Conservation (phyloP, 2,888 invertebrate genomes). For the Anorthoa munda region DNA sequence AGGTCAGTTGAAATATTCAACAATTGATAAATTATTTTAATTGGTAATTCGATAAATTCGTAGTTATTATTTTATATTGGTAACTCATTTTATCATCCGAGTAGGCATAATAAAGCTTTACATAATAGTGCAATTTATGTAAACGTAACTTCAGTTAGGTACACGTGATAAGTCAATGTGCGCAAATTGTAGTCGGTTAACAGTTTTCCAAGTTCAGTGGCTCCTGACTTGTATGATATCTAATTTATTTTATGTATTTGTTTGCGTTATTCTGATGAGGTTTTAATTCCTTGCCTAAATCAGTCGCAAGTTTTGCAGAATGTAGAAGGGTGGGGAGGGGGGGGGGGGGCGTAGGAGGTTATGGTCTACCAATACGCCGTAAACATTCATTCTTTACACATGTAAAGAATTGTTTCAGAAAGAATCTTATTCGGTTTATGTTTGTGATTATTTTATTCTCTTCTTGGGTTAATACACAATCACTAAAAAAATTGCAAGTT, state of each 20-base stretch:
- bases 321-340: too few relatives aligned
- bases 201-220: slow-evolving; percentile 35
- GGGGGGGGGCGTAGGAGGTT: too few relatives aligned
- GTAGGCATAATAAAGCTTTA: slow-evolving; percentile 19
- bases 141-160: background rate
- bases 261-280: background rate
- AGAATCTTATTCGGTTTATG: too few relatives aligned
- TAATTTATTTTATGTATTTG: background rate
- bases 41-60: slow-evolving; percentile 43
- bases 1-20: slow-evolving; percentile 54
- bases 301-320: background rate
- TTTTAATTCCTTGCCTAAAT: background rate
- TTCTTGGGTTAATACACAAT: too few relatives aligned
- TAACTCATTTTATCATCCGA: slow-evolving; percentile 20
- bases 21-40: slow-evolving; percentile 54
- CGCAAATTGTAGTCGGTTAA: slow-evolving; percentile 11
- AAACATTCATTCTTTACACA: too few relatives aligned
- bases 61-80: slow-evolving; percentile 41
- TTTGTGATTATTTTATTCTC: too few relatives aligned
- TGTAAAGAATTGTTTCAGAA: too few relatives aligned
- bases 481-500: too few relatives aligned
- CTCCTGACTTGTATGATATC: slow-evolving; percentile 3
- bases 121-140: slow-evolving; percentile 35
- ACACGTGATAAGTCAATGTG: slow-evolving; percentile 12
- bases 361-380: too few relatives aligned